Conservation (phyloP, 2,888 invertebrate genomes). For the Coenonympha arcania region DNA sequence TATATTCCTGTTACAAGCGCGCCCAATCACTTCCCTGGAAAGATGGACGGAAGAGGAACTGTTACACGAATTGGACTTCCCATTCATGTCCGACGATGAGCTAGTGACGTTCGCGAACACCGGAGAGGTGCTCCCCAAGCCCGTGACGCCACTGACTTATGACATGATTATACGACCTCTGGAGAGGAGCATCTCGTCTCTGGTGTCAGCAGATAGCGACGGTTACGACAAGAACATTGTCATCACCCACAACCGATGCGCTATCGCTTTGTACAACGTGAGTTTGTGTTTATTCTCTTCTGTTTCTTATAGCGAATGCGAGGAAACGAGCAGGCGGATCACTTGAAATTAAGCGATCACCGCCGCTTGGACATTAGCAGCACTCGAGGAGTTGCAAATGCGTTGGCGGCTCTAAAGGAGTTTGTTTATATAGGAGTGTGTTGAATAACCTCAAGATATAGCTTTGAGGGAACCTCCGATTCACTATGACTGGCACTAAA, state of each 20-base stretch:
- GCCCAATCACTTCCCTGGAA: conserved; percentile 83
- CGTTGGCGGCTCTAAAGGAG: too few species aligned
- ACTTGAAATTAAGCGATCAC: too few species aligned
- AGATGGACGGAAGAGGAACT: conserved; percentile 85
- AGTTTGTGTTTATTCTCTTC: conserved; percentile 31
- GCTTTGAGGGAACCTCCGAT: too few species aligned
- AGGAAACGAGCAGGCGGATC: too few species aligned
- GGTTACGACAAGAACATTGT: conserved; percentile 37
- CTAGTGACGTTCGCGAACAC: conserved; percentile 81
- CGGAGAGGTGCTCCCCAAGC: conserved; percentile 81
- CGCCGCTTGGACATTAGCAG: too few species aligned
- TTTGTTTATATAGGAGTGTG: too few species aligned
- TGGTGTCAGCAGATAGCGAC: conserved; percentile 33
- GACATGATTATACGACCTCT: conserved; percentile 50
- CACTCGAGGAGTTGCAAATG: too few species aligned
- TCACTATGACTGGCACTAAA: too few species aligned
- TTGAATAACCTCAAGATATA: too few species aligned
- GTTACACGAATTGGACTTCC: conserved; percentile 82
- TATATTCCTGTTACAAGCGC: conserved; percentile 81
- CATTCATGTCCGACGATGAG: conserved; percentile 78
- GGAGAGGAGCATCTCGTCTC: conserved; percentile 31
- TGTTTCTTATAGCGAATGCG: too few species aligned
- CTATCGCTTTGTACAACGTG: conserved; percentile 51
- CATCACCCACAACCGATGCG: conserved; percentile 48
- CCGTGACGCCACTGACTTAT: conserved; percentile 70